phyloP scores from a whole-genome alignment of 2,888 invertebrate species.

The Pseudococcus jackbeardsleyi region DNA sequence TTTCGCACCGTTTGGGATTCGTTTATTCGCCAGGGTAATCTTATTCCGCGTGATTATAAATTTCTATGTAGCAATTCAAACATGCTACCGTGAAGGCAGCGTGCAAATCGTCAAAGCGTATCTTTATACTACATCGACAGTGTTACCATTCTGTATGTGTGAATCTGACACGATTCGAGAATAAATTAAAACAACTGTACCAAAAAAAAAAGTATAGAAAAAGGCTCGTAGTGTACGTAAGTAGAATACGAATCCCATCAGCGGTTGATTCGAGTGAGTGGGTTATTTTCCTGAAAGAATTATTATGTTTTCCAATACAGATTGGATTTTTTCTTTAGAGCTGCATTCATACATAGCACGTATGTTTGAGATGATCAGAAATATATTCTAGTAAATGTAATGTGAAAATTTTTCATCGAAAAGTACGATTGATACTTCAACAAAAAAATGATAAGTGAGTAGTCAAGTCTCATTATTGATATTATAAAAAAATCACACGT shows the following conservation, averaged over 20 bases:
- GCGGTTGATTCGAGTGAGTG: not conserved
- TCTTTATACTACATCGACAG: conserved; percentile 33
- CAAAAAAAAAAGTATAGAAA: not conserved
- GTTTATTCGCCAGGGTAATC: conserved; percentile 44
- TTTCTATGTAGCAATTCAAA: conserved; percentile 44
- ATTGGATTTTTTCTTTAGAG: not conserved
- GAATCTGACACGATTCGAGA: conserved; percentile 1
- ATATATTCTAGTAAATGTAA: not conserved
- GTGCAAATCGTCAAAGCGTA: conserved; percentile 47
- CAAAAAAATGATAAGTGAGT: no score
- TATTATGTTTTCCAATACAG: not conserved
- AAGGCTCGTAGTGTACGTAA: not conserved
- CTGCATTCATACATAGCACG: not conserved
- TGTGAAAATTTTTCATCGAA: no score
- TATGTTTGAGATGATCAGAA: not conserved
- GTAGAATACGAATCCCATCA: not conserved
- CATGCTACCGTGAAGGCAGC: not conserved
- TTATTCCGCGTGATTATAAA: conserved; percentile 44
- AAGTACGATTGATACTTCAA: no score
- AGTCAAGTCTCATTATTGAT: no score
- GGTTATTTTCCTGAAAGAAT: not conserved
- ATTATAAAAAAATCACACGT: no score
- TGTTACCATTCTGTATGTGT: conserved; percentile 8
- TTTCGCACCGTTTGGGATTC: conserved; percentile 44
- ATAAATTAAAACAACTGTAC: conserved; percentile 22